These are phyloP conservation scores for Cryptoblepharus egeriae DNA, from an alignment of 2,797 vertebrate species.

Conservation along the genomic window DNA sequence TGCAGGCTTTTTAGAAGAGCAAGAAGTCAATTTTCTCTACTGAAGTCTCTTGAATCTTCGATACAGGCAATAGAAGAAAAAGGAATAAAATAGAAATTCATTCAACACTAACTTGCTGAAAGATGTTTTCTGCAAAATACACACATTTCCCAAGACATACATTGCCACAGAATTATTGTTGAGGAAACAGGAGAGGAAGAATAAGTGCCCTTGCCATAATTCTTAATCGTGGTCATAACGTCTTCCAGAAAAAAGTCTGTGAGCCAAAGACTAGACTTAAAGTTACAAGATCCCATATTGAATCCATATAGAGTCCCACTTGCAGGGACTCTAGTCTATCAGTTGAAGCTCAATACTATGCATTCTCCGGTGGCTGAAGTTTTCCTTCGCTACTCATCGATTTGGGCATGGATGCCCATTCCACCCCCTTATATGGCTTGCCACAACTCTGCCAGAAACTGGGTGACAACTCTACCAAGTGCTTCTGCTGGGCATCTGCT, in stretches of 20 bases:
- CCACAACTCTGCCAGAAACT: too few relatives aligned
- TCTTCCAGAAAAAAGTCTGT: background rate
- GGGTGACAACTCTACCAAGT: too few relatives aligned
- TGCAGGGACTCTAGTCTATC: background rate
- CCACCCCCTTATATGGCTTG: too few relatives aligned
- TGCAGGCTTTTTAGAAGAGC: slow-evolving; percentile 52
- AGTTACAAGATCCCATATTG: background rate
- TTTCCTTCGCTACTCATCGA: too few relatives aligned
- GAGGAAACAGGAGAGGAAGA: background rate
- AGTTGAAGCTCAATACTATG: too few relatives aligned
- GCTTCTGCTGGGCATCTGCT: too few relatives aligned
- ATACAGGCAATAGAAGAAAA: slow-evolving; percentile 26
- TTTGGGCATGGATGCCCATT: too few relatives aligned
- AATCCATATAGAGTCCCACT: too few relatives aligned
- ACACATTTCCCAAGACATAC: slow-evolving; percentile 35
- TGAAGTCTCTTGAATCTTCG: slow-evolving; percentile 48
- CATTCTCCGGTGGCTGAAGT: too few relatives aligned
- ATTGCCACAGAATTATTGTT: background rate
- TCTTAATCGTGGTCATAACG: too few relatives aligned
- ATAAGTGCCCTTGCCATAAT: background rate
- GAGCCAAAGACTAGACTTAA: background rate
- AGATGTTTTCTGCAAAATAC: slow-evolving; percentile 15
- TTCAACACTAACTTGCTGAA: slow-evolving; percentile 2
- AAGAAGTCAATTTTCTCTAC: slow-evolving; percentile 50
- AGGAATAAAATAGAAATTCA: slow-evolving; percentile 12